Evolutionary conservation across 2,113 vertebrate genomes (phyloP), one percentile per base, ranked within the genome.

Genomic region (Neogobius melanostomus): DNA sequence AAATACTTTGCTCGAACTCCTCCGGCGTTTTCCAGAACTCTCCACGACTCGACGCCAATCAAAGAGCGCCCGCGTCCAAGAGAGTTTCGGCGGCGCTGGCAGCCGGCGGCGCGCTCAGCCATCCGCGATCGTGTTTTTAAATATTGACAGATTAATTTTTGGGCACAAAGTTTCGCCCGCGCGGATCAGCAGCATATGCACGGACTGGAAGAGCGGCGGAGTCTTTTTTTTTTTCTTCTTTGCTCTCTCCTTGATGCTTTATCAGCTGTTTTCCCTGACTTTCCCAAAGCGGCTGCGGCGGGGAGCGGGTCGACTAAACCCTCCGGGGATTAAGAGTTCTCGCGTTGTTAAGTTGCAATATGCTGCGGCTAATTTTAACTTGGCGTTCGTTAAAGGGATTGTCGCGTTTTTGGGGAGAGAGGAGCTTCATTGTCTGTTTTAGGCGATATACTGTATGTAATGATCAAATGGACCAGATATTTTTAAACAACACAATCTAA

Each of bases 91-190:
- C 16, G 48, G 1, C 57, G 68, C 75, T 79, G 80, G 77, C 79
- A 80, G 54, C 64, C 71, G 71, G 52, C 76, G 66, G 17, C 67
- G 64, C 6, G 68, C 28, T 69, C 73, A 85, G 69, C 79, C 75
- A 66, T 61, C 54, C 47, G 52, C 66, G 59, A 75, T 56, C 72
- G 57, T 75, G 64, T 53, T 76, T 72, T 77, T 77, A 57, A 78
- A 83, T 83, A 76, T 79, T 77, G 79, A 74, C 81, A 69, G 79
- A 84, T 84, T 72, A 43, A 69, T 80, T 78, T 36, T 68, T 64
- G 70, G 64, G 69, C 76, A 56, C 71, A 64, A 75, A 75, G 74
- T 86, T 82, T 73, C 74, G 69, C 72, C 63, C 61, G 70, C 57
- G 72, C 50, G 59, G 14, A 79, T 69, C 68, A 62, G 62, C 28